A percentile compares a stretch with the other conserved stretches of the same genome.
These are phyloP conservation scores for Epicampocera succincta DNA, from an alignment of 2,888 invertebrate genomes.

Conservation along the genomic window DNA sequence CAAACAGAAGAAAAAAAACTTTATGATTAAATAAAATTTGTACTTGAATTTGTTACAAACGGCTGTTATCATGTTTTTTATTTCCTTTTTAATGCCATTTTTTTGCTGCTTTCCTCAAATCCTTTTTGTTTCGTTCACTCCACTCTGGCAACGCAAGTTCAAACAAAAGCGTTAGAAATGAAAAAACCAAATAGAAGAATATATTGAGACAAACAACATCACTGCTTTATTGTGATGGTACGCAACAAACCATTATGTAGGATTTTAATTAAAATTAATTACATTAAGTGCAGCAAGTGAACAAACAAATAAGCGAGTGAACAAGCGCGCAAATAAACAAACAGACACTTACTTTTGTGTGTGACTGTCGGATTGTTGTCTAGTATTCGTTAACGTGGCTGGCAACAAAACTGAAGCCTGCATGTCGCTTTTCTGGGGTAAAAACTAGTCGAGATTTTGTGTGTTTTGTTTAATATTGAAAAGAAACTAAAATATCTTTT, in stretches of 20 bases:
- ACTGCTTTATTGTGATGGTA: constrained; percentile 57
- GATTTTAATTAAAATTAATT: constrained; percentile 81
- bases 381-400: no score
- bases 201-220: constrained; percentile 42
- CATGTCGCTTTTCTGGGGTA: constrained; percentile 19
- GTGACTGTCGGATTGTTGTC: constrained; percentile 6
- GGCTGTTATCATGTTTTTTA: constrained; percentile 50
- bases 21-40: constrained; percentile 53
- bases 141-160: constrained; percentile 29
- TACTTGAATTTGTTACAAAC: constrained; percentile 62
- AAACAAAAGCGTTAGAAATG: constrained; percentile 54
- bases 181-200: constrained; percentile 39
- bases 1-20: constrained; percentile 35
- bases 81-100: constrained; percentile 40
- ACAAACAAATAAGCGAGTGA: constrained; percentile 70
- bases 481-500: neutral
- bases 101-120: constrained; percentile 25
- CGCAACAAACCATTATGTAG: constrained; percentile 75
- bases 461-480: constrained; percentile 27
- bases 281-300: constrained; percentile 80
- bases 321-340: constrained; percentile 33
- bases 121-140: constrained; percentile 39
- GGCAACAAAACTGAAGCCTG: constrained; percentile 10
- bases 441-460: constrained; percentile 21
- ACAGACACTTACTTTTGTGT: constrained; percentile 40